These are phyloP conservation scores for Neoarius graeffei DNA, from an alignment of 2,113 vertebrate species.

Conservation along the genomic window DNA sequence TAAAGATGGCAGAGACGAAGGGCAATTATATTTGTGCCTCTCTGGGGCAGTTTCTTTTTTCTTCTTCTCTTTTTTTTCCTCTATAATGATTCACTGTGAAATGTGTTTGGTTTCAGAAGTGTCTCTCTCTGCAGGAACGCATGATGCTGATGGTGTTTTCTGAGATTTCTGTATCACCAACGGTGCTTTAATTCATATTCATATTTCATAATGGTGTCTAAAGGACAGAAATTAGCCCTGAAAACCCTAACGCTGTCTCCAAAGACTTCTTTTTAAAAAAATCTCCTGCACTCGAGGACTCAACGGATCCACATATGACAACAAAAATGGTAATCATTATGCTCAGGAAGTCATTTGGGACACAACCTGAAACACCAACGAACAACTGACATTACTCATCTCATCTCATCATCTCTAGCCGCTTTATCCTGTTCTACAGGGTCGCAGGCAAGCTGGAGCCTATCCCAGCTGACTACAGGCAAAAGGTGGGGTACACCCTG, in stretches of 20 bases:
- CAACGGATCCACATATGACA: neutral
- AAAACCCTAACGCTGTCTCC: neutral
- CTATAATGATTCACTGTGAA: neutral
- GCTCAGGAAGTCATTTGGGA: neutral
- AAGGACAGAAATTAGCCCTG: no score
- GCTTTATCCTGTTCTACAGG: no score
- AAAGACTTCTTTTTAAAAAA: neutral
- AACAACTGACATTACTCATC: neutral
- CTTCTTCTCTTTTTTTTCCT: no score
- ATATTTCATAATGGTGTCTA: no score
- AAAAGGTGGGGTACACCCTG: no score
- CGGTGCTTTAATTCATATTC: neutral
- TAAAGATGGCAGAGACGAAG: neutral
- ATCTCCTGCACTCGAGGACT: neutral
- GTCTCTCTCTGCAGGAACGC: neutral
- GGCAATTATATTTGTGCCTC: constrained; percentile 11
- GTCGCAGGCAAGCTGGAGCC: no score
- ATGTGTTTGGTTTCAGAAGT: neutral
- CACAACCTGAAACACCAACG: neutral
- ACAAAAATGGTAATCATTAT: neutral
- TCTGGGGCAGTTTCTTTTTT: neutral
- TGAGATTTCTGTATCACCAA: neutral
- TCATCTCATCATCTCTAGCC: no score
- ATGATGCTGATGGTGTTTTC: no score
- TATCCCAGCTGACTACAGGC: no score